Conservation (phyloP, 2,888 invertebrate species). For the Beris morrisii region DNA sequence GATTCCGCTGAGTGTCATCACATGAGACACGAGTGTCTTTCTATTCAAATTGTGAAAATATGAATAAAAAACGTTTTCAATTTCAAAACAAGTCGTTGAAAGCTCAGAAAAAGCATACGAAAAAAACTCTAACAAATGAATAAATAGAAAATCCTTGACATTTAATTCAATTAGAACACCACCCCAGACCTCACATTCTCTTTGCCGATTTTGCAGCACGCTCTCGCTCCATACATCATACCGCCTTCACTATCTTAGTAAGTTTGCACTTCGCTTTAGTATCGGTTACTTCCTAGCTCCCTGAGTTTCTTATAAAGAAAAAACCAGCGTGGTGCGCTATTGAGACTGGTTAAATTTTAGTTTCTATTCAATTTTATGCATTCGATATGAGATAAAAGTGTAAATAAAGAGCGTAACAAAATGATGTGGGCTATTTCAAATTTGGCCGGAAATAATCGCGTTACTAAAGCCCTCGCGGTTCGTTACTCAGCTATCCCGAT, state of each 20-base stretch:
- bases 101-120: too few relatives aligned
- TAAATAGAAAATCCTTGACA: constrained; percentile 26
- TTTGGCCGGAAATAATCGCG: constrained; percentile 55
- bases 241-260: too few relatives aligned
- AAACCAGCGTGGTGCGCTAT: background rate
- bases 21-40: too few relatives aligned
- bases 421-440: constrained; percentile 56
- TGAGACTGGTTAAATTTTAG: background rate
- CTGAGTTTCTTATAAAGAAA: background rate
- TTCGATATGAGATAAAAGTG: background rate
- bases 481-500: constrained; percentile 54
- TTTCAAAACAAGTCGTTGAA: too few relatives aligned
- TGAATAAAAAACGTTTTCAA: too few relatives aligned
- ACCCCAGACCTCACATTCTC: background rate
- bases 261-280: constrained; percentile 26
- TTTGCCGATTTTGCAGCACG: too few relatives aligned
- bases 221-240: too few relatives aligned
- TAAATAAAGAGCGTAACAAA: constrained; percentile 34
- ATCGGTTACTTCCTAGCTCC: constrained; percentile 2
- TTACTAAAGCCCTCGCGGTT: constrained; percentile 54
- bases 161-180: constrained; percentile 25
- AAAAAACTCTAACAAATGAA: too few relatives aligned
- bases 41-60: too few relatives aligned
- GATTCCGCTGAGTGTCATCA: too few relatives aligned
- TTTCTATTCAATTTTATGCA: background rate